Conservation (phyloP, 1,140 invertebrate genomes). For the Sarcophaga bullata region DNA sequence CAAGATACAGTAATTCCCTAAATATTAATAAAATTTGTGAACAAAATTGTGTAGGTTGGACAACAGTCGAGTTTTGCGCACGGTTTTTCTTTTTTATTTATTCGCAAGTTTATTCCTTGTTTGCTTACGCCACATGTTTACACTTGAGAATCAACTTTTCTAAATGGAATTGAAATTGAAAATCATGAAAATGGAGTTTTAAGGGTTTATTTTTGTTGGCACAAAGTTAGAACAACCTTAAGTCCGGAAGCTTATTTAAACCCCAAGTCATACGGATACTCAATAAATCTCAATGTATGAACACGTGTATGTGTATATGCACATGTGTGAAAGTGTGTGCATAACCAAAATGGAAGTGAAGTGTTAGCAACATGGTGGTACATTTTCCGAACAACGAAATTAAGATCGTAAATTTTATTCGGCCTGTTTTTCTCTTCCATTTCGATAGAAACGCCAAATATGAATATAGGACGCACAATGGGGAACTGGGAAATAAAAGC, state of each 20-base stretch:
- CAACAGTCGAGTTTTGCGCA: no score
- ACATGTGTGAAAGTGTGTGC: background rate
- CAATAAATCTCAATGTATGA: background rate
- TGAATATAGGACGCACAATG: no score
- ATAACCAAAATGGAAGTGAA: background rate
- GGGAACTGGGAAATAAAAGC: background rate
- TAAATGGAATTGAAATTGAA: conserved; percentile 26
- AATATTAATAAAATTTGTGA: no score
- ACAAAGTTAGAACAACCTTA: background rate
- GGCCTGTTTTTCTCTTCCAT: background rate
- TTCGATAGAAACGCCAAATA: no score
- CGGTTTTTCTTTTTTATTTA: no score
- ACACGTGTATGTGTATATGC: background rate
- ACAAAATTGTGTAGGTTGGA: no score
- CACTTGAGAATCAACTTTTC: conserved; percentile 23
- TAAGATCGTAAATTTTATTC: conserved; percentile 25
- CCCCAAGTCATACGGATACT: conserved; percentile 24
- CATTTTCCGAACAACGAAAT: conserved; percentile 28
- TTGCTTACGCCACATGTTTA: background rate
- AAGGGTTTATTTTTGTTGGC: background rate
- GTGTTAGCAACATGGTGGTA: conserved; percentile 18
- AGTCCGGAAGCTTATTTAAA: background rate
- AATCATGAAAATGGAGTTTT: conserved; percentile 35
- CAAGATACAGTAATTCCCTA: no score
- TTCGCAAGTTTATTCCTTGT: background rate